Evolutionary conservation across 2,797 vertebrate species (phyloP).

Genomic region (Melanogrammus aeglefinus): DNA sequence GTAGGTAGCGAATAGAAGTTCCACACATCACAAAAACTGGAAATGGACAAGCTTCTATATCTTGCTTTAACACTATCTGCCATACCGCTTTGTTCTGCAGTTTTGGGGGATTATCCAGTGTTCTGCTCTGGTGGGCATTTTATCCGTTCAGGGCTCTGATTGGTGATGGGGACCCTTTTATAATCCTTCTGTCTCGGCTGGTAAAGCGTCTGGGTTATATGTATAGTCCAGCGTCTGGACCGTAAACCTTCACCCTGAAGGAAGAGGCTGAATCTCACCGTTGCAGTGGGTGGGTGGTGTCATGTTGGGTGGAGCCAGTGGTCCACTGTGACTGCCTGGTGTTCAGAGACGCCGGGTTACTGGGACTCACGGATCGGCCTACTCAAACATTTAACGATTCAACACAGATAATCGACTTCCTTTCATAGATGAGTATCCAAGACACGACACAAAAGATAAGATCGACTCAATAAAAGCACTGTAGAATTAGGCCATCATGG

Average conservation of each 20-base stretch:
- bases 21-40: no score
- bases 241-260: neutral
- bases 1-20: no score
- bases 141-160: no score
- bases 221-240: neutral
- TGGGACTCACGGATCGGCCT: neutral
- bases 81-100: neutral
- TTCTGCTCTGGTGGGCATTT: no score
- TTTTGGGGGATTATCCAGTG: neutral
- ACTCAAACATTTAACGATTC: neutral
- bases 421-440: neutral
- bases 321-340: neutral
- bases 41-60: no score
- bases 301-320: neutral
- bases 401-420: neutral
- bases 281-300: neutral
- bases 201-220: no score
- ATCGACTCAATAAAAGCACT: neutral
- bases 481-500: neutral
- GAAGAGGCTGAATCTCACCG: constrained; percentile 11
- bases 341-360: neutral
- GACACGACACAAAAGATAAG: neutral
- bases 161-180: no score
- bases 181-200: no score
- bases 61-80: no score